phyloP scores from a whole-genome alignment of 2,797 vertebrate species.

The Sandelia bainsii region DNA sequence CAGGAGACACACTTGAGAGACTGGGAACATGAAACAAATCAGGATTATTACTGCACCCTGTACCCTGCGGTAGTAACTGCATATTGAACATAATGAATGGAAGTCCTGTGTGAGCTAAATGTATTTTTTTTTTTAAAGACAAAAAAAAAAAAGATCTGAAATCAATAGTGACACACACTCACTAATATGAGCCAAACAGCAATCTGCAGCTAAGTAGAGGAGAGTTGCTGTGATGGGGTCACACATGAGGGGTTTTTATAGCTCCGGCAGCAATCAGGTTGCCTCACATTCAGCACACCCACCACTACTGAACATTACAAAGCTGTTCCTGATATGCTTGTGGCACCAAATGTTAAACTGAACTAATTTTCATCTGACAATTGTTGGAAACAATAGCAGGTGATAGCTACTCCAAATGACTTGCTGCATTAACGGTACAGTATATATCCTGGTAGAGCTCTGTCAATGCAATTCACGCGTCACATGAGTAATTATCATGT shows the following conservation, averaged over 20 bases:
- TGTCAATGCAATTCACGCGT: conserved; percentile 55
- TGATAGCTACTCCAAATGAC: conserved; percentile 47
- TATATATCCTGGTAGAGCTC: conserved; percentile 36
- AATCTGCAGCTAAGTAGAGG: conserved; percentile 59
- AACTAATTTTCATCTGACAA: conserved; percentile 75
- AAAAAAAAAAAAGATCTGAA: conserved; percentile 18
- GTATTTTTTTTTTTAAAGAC: conserved; percentile 31
- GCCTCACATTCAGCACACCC: conserved; percentile 76
- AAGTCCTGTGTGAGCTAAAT: conserved; percentile 59
- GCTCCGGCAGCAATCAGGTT: conserved; percentile 78
- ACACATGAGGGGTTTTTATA: conserved; percentile 83
- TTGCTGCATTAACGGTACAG: conserved; percentile 38
- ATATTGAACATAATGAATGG: conserved; percentile 52
- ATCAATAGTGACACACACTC: conserved; percentile 63
- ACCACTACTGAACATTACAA: conserved; percentile 66
- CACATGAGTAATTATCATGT: conserved; percentile 42
- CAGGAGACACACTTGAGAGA: conserved; percentile 25
- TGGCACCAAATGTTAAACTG: conserved; percentile 67
- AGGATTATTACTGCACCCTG: conserved; percentile 15
- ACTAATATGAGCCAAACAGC: conserved; percentile 59
- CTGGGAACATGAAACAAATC: conserved; percentile 36
- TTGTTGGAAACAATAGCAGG: conserved; percentile 76
- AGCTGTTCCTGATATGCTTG: conserved; percentile 63
- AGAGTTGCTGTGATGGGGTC: conserved; percentile 63
- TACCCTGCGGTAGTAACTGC: conserved; percentile 19